Percentiles rank a stretch among this genome's conserved stretches.
Evolutionary conservation across 1,140 invertebrate genomes (phyloP).

Genomic region (Heterodera schachtii): DNA sequence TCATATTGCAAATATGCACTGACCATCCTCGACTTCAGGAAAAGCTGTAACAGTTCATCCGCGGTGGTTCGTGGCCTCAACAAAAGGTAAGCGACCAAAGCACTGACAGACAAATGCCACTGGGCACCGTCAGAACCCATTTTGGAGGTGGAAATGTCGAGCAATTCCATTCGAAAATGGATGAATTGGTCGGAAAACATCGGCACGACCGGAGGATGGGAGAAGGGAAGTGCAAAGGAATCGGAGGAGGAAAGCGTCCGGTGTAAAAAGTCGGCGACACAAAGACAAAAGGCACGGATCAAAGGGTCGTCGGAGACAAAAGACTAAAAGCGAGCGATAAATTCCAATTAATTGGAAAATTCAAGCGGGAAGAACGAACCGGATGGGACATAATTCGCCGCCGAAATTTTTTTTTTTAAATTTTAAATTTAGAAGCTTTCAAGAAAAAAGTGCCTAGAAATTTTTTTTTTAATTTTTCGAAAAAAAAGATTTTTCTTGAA

Average conservation of each 20-base stretch:
- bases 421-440: too few species aligned
- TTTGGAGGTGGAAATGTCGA: conserved; percentile 27
- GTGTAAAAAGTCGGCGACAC: conserved; percentile 47
- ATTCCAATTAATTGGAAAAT: background rate
- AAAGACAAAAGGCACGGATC: conserved; percentile 44
- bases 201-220: background rate
- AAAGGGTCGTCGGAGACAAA: conserved; percentile 23
- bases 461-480: too few species aligned
- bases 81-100: conserved; percentile 38
- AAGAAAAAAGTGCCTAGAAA: too few species aligned
- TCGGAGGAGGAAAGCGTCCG: conserved; percentile 17
- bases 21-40: conserved; percentile 47
- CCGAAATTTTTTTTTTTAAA: too few species aligned
- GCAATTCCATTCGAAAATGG: conserved; percentile 21
- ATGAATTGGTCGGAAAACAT: conserved; percentile 25
- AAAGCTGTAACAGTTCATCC: conserved; percentile 42
- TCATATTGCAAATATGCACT: background rate
- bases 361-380: background rate
- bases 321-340: background rate
- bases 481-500: too few species aligned
- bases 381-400: too few species aligned
- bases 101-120: conserved; percentile 38
- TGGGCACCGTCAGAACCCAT: conserved; percentile 37
- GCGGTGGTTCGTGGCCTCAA: conserved; percentile 39
- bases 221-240: background rate